Conservation (phyloP, 2,888 invertebrate genomes). For the Apotomis betuletana region DNA sequence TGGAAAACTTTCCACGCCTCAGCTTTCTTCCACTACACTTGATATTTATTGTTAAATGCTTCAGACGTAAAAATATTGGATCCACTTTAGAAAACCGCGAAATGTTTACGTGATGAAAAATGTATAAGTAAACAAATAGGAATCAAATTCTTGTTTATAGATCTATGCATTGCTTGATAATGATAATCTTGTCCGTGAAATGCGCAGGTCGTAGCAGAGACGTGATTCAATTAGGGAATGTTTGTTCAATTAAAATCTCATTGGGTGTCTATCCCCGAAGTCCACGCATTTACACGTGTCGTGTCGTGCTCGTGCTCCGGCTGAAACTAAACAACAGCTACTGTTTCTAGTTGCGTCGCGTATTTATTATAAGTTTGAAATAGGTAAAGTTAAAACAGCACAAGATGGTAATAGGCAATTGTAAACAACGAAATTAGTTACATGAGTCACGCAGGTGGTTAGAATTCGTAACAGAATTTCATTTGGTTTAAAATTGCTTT, state of each 20-base stretch:
- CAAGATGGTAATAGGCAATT: slow-evolving; percentile 37
- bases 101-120: slow-evolving; percentile 7
- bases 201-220: slow-evolving; percentile 7
- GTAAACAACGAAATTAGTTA: slow-evolving; percentile 35
- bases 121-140: neutral
- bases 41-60: slow-evolving; percentile 17
- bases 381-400: slow-evolving; percentile 33
- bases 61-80: slow-evolving; percentile 10
- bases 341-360: slow-evolving; percentile 1
- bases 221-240: slow-evolving; percentile 37
- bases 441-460: slow-evolving; percentile 38
- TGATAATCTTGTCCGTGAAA: neutral
- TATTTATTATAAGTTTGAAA: slow-evolving; percentile 31
- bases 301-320: neutral
- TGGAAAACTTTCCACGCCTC: neutral
- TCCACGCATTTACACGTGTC: slow-evolving; percentile 26
- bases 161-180: neutral
- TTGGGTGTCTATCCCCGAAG: slow-evolving; percentile 29
- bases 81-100: slow-evolving; percentile 3
- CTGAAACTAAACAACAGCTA: slow-evolving; percentile 27
- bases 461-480: slow-evolving; percentile 10
- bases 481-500: slow-evolving; percentile 11
- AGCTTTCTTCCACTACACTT: slow-evolving; percentile 22
- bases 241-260: slow-evolving; percentile 42
- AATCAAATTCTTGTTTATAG: neutral